Evolutionary conservation across 2,888 invertebrate genomes (phyloP), one percentile per base, ranked within the genome.

Genomic region (Sarcophaga rosellei): DNA sequence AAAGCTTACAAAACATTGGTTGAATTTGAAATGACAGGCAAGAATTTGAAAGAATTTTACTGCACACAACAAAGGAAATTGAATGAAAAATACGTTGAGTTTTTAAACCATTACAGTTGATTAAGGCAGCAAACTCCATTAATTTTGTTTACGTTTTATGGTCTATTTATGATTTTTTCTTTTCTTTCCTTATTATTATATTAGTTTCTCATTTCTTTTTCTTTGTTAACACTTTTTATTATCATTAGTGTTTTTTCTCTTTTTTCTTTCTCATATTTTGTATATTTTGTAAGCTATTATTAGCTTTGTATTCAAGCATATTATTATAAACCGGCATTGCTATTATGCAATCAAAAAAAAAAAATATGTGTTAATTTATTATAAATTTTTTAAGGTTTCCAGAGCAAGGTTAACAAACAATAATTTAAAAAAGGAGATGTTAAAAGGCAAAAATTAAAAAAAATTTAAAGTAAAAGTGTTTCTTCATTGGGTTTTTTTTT

Each of bases 401-500:
- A 78, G 84, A 69, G 74, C 86, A 86, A 86, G 86, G 86, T 81
- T 81, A 86, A 74, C 68, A 17, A 45, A 53, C 59, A 53, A 20
- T 63, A 35, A 23, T 15, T 53, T 0, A 53, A 17, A 53, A 59
- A 23, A 17, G 4, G 66, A 78, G 73, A 76, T 12, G 68, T 44
- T 23, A 77, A 76, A 65, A 68, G 17, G 10, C 35, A 35, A 35
- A 35, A 8, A 35, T 35, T 35, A 25, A 35, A 35, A 8, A 35
- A 35, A 35, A 8, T 35, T 35, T 35, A 35, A 10, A 35, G 35
- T 35, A 35, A 10, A 35, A 35, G 1, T 35, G 8, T 35, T 35
- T 35, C 10, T 10, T 35, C 35, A 1, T 10, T 1, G 8, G 35
- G 35, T 8, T 35, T 35, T 35, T 35, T 35, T 35, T 35, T 35